These are phyloP conservation scores for Cavia porcellus DNA, from an alignment of 2,113 vertebrate species.

Conservation along the genomic window DNA sequence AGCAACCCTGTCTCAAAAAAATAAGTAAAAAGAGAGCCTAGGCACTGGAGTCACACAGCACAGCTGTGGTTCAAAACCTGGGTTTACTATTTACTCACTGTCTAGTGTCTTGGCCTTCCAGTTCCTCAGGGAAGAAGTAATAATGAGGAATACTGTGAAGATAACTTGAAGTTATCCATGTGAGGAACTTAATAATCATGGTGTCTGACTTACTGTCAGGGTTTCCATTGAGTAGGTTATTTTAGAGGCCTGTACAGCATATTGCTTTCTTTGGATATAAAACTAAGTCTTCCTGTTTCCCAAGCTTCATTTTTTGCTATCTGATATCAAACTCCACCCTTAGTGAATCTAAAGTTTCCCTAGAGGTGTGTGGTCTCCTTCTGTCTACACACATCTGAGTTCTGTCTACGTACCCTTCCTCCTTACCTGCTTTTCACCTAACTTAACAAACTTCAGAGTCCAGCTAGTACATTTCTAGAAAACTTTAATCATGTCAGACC, in stretches of 20 bases:
- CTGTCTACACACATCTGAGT: background rate
- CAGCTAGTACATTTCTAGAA: background rate
- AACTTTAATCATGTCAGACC: background rate
- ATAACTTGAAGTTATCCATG: background rate
- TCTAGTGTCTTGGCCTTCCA: background rate
- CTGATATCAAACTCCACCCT: background rate
- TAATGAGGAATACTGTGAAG: background rate
- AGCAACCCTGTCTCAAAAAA: too few relatives aligned
- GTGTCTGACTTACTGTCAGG: background rate
- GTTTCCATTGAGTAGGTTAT: background rate
- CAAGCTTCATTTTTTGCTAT: background rate
- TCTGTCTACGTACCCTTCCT: background rate
- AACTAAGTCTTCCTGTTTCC: background rate
- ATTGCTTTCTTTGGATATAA: background rate
- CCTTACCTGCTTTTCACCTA: background rate
- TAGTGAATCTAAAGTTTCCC: background rate
- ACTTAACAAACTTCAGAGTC: background rate
- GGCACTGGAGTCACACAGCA: background rate
- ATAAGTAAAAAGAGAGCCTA: too few relatives aligned
- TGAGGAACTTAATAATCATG: background rate
- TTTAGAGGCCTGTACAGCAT: background rate
- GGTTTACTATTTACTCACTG: background rate
- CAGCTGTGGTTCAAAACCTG: background rate
- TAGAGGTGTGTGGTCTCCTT: background rate
- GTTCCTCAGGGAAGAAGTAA: background rate